Evolutionary conservation across 1,140 invertebrate species (phyloP).

Genomic region (Hylaeus anthracinus): DNA sequence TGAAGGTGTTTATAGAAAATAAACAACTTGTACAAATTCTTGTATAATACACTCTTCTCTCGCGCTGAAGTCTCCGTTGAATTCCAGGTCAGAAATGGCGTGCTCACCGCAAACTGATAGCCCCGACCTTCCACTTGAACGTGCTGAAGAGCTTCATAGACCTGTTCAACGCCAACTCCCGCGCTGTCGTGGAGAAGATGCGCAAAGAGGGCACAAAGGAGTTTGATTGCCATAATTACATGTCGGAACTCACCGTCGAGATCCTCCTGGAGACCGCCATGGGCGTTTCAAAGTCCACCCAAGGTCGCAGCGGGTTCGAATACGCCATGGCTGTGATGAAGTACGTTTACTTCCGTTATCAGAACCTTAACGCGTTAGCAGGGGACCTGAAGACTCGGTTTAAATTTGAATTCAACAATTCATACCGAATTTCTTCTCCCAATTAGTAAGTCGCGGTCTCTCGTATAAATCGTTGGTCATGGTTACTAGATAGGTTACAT

Average conservation of each 20-base stretch:
- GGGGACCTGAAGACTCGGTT: no score
- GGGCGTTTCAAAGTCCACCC: constrained; percentile 89
- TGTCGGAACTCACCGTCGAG: constrained; percentile 92
- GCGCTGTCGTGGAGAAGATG: constrained; percentile 84
- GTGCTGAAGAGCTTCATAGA: constrained; percentile 91
- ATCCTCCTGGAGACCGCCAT: constrained; percentile 91
- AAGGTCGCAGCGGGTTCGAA: constrained; percentile 88
- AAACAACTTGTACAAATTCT: no score
- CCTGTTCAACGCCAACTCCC: constrained; percentile 89
- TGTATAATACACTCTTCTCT: neutral
- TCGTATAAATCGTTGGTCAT: no score
- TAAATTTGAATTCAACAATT: no score
- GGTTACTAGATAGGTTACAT: no score
- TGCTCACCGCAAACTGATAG: constrained; percentile 89
- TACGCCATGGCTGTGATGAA: constrained; percentile 93
- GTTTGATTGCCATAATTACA: constrained; percentile 91
- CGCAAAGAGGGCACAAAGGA: constrained; percentile 85
- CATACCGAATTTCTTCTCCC: no score
- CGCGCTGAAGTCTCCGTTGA: neutral
- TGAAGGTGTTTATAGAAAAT: no score
- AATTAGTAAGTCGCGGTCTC: no score
- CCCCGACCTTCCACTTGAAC: constrained; percentile 92
- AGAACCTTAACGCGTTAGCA: no score
- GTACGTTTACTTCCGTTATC: constrained; percentile 58
- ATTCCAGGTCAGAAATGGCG: constrained; percentile 88